Conservation (phyloP, 2,797 vertebrate species). For the Notolabrus celidotus region DNA sequence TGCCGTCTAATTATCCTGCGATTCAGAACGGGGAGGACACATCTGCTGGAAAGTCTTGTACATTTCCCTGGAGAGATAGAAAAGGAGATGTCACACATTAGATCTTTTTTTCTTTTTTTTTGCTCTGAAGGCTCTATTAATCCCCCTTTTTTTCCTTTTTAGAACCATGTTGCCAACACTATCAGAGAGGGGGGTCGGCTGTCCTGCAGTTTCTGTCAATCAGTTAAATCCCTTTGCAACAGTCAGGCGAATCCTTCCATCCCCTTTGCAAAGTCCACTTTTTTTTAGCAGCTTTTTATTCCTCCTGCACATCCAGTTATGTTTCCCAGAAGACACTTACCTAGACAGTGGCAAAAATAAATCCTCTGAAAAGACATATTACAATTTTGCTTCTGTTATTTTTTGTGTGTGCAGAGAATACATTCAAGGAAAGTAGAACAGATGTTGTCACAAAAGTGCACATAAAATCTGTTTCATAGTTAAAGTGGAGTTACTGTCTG, state of each 20-base stretch:
- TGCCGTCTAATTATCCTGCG: conserved; percentile 80
- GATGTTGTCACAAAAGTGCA: conserved; percentile 44
- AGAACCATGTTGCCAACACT: conserved; percentile 45
- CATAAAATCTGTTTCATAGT: conserved; percentile 28
- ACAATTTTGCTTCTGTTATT: conserved; percentile 52
- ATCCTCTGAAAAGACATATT: conserved; percentile 56
- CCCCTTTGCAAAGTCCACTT: conserved; percentile 52
- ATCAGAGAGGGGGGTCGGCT: conserved; percentile 56
- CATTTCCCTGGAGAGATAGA: conserved; percentile 72
- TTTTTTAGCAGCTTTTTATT: conserved; percentile 65
- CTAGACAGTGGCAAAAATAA: conserved; percentile 56
- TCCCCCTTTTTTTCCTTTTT: conserved; percentile 38
- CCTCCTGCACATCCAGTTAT: conserved; percentile 51
- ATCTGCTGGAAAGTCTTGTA: conserved; percentile 75
- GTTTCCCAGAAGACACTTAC: conserved; percentile 68
- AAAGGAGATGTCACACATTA: conserved; percentile 62
- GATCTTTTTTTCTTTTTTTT: conserved; percentile 49
- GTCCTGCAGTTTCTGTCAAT: conserved; percentile 75
- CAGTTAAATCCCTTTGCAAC: conserved; percentile 73
- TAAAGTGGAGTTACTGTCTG: conserved; percentile 24
- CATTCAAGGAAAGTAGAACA: conserved; percentile 68
- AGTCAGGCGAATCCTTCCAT: conserved; percentile 50
- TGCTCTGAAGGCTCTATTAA: conserved; percentile 67
- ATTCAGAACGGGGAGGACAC: conserved; percentile 75
- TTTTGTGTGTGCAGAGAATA: conserved; percentile 54